Evolutionary conservation across 2,113 vertebrate genomes (phyloP).

Genomic region (Lipophrys pholis): DNA sequence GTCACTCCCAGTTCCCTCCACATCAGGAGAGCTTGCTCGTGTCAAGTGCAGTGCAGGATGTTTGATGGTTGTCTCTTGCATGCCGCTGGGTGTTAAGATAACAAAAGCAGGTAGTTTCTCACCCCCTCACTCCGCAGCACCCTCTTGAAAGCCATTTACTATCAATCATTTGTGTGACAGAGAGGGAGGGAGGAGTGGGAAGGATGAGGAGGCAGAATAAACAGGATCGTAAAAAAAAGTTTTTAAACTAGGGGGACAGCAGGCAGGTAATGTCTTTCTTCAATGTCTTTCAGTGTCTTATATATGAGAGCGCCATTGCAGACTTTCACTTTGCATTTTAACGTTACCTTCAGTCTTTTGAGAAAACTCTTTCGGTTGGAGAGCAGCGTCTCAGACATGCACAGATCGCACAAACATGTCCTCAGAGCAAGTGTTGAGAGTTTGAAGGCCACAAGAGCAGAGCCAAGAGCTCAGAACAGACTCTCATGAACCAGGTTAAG

Average conservation of each 20-base stretch:
- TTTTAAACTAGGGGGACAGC: slow-evolving; percentile 43
- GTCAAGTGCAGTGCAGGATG: slow-evolving; percentile 56
- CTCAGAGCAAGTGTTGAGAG: slow-evolving; percentile 53
- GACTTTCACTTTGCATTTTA: slow-evolving; percentile 10
- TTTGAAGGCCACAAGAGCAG: slow-evolving; percentile 44
- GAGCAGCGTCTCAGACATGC: slow-evolving; percentile 12
- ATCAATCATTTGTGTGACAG: slow-evolving; percentile 56
- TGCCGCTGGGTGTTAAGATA: slow-evolving; percentile 65
- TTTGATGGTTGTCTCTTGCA: slow-evolving; percentile 69
- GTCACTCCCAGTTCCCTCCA: slow-evolving; percentile 59
- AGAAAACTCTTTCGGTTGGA: slow-evolving; percentile 7
- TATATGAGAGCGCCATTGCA: neutral
- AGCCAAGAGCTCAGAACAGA: slow-evolving; percentile 63
- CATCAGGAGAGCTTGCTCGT: slow-evolving; percentile 59
- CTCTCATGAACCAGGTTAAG: slow-evolving; percentile 53
- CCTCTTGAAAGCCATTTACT: slow-evolving; percentile 55
- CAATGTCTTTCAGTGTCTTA: slow-evolving; percentile 39
- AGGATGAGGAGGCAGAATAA: slow-evolving; percentile 53
- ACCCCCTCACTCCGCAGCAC: slow-evolving; percentile 47
- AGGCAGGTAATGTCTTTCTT: slow-evolving; percentile 48
- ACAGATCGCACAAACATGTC: slow-evolving; percentile 35
- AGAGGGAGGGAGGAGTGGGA: slow-evolving; percentile 44
- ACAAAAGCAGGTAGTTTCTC: slow-evolving; percentile 67
- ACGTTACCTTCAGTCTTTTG: slow-evolving; percentile 12
- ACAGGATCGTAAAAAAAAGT: slow-evolving; percentile 62